Evolutionary conservation across 1,140 invertebrate species (phyloP).

Genomic region (Cydia amplana): DNA sequence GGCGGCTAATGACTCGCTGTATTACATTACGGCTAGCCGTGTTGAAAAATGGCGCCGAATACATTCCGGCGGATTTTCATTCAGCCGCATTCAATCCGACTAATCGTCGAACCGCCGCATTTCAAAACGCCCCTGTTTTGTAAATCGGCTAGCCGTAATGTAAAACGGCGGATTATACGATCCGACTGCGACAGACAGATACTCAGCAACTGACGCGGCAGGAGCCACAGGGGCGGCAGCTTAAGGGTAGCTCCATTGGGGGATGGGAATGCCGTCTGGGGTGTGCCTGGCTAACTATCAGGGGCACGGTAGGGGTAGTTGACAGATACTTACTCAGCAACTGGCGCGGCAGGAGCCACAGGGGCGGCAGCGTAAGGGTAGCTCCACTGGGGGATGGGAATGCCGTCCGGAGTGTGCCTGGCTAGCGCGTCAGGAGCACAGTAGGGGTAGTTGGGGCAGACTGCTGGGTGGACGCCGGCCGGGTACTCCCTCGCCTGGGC

Average conservation of each 20-base stretch:
- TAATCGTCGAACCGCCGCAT: too few relatives aligned
- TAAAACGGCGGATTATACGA: too few relatives aligned
- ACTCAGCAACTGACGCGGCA: not conserved
- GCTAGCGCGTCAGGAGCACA: conserved; percentile 72
- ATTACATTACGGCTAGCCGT: too few relatives aligned
- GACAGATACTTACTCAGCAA: conserved; percentile 53
- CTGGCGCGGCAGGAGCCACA: conserved; percentile 38
- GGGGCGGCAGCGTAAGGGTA: conserved; percentile 72
- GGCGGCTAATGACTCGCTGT: too few relatives aligned
- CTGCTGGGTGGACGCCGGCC: conserved; percentile 76
- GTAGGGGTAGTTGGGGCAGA: conserved; percentile 80
- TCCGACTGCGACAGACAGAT: too few relatives aligned
- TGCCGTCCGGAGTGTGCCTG: conserved; percentile 66
- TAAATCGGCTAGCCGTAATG: too few relatives aligned
- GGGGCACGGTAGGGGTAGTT: not conserved
- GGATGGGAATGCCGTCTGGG: not conserved
- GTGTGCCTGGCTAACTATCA: conserved; percentile 48
- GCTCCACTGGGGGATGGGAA: conserved; percentile 77
- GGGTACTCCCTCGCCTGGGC: conserved; percentile 71
- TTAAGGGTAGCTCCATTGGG: conserved; percentile 34
- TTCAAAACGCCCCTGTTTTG: too few relatives aligned
- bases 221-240: conserved; percentile 54
- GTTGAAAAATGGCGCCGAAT: too few relatives aligned
- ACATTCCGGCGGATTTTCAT: too few relatives aligned
- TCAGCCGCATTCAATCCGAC: too few relatives aligned